Percentiles rank a stretch among this genome's conserved stretches.
Evolutionary conservation across 2,113 vertebrate genomes (phyloP).

Genomic region (Paradoxurus hermaphroditus): DNA sequence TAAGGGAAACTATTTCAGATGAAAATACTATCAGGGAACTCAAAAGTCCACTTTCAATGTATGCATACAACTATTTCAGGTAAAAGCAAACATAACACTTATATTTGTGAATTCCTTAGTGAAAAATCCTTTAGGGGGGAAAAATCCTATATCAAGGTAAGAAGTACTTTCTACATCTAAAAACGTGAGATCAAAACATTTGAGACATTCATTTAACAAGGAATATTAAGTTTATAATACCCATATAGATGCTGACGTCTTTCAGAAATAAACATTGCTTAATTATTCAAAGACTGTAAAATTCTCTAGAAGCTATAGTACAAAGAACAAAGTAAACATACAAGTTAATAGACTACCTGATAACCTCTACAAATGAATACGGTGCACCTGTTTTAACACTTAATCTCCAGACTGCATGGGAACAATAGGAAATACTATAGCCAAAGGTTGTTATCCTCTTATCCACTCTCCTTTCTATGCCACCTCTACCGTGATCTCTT

Average conservation of each 20-base stretch:
- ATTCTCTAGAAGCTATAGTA: background rate
- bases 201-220: background rate
- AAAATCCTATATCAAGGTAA: background rate
- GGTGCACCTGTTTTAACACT: slow-evolving; percentile 25
- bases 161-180: too few relatives aligned
- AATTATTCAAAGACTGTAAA: background rate
- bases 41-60: background rate
- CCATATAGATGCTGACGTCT: background rate
- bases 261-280: slow-evolving; percentile 22
- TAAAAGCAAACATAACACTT: background rate
- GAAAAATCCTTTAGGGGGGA: background rate
- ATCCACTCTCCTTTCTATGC: background rate
- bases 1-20: background rate
- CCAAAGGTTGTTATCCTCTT: background rate
- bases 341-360: slow-evolving; percentile 59
- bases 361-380: slow-evolving; percentile 29
- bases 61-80: background rate
- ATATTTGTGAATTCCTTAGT: background rate
- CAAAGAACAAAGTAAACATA: slow-evolving; percentile 33
- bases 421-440: background rate
- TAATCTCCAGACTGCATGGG: background rate
- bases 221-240: background rate
- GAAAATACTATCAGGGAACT: background rate
- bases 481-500: background rate
- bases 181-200: background rate